Evolutionary conservation across 2,888 invertebrate species (phyloP).

Genomic region (Oxyscelio sp.): DNA sequence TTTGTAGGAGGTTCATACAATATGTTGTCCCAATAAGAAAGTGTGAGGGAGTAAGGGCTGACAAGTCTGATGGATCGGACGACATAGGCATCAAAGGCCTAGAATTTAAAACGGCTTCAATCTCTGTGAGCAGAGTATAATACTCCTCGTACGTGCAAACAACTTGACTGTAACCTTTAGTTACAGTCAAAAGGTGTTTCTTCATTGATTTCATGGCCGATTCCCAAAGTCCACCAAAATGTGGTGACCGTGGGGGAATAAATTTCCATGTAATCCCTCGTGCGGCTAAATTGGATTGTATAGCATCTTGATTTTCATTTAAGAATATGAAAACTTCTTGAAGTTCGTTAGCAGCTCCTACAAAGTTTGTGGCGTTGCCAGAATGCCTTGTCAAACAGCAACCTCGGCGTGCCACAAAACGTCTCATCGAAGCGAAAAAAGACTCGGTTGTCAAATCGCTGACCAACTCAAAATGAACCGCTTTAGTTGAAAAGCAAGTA

Average conservation of each 20-base stretch:
- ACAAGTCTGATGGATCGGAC: too few species aligned
- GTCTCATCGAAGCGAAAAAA: background rate
- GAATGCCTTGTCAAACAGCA: background rate
- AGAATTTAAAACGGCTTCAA: too few species aligned
- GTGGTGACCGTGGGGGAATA: background rate
- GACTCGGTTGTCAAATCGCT: background rate
- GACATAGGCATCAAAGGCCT: background rate
- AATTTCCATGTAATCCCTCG: background rate
- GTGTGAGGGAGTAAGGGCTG: background rate
- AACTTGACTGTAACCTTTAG: background rate
- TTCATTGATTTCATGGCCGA: background rate
- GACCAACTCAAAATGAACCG: background rate
- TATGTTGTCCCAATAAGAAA: background rate
- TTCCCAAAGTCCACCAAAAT: background rate
- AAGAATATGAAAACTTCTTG: background rate
- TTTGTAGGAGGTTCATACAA: background rate
- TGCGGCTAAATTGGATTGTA: background rate
- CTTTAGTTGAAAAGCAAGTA: background rate
- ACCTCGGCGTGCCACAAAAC: background rate
- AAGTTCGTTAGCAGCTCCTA: background rate
- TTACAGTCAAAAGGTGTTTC: background rate
- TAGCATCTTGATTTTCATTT: conserved; percentile 40
- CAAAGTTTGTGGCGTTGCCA: background rate
- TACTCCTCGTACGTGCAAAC: background rate
- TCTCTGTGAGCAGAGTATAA: too few species aligned